Base-by-base conservation (phyloP, 2,888 invertebrate species). In the Cheilosia grossa region DNA sequence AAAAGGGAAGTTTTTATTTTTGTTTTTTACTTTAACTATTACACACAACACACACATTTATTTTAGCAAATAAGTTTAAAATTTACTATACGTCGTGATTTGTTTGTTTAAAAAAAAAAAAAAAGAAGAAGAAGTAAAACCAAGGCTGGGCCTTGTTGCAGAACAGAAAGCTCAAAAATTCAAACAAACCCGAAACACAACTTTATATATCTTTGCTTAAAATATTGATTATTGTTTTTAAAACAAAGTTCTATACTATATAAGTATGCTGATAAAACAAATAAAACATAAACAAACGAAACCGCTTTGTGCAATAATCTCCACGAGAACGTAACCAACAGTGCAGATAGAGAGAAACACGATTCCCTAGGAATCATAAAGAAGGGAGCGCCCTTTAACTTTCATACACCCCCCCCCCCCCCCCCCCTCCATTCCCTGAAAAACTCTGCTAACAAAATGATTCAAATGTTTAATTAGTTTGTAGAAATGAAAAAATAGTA, bases 271-370 rank as follows among this genome's bases (percentile, higher is more conserved):
- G 54, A 15, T 37, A 64, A 72, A 61, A 59, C 37, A 13, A 63
- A 27, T 27, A 21, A 58, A 54, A 70, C 56, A 54, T 66, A 63
- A 1, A 42, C n/a, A 24, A 78, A 53, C 63, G 13, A 44, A 59
- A 63, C 79, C 73, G 80, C 75, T 85, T 83, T 80, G 85, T 85
- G 85, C 85, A 85, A 85, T 85, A 85, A 85, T 85, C 85, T 85
- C 85, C 75, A 80, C 81, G 85, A 85, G 85, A 85, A 85, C 33
- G 54, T 61, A 85, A 66, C 54, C 59, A 80, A 56, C 51, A 81
- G 56, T 30, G 42, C 72, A 53, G 53, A 49, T 63, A 72, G n/a
- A 47, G 19, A 51, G 24, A 24, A 13, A 51, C 5, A 10, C 9
- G 67, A 70, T 85, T 85, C 80, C 85, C 53, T 75, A 75, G 75